Percentiles rank a stretch among this genome's conserved stretches.
Evolutionary conservation across 2,888 invertebrate genomes (phyloP).

Genomic region (Drosophila paranaensis): DNA sequence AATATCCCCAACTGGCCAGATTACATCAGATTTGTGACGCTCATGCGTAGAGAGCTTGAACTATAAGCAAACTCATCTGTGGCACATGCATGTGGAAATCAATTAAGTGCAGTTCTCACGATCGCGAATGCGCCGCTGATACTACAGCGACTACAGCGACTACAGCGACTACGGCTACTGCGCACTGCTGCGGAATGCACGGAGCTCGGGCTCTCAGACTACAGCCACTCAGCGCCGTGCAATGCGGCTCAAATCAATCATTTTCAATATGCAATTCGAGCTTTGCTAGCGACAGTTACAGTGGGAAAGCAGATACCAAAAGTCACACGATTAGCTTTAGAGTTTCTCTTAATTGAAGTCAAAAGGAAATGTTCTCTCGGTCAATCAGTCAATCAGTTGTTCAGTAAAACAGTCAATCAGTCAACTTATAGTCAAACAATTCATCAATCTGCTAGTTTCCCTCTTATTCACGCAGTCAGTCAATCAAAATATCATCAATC

Average conservation of each 20-base stretch:
- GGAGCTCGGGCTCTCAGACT: slow-evolving; percentile 20
- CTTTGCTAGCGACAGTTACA: not conserved
- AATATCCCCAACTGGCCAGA: slow-evolving; percentile 20
- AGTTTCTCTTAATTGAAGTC: not conserved
- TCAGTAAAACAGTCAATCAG: not conserved
- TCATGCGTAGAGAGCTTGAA: slow-evolving; percentile 63
- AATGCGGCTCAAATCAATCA: slow-evolving; percentile 4
- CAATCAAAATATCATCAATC: not conserved
- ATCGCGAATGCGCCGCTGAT: slow-evolving; percentile 62
- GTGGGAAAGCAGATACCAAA: not conserved
- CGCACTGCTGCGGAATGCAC: not conserved
- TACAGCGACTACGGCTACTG: slow-evolving; percentile 10
- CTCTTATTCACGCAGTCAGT: too few relatives aligned
- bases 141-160: slow-evolving; percentile 4
- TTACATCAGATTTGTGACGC: slow-evolving; percentile 61
- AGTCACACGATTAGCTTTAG: not conserved
- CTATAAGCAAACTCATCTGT: slow-evolving; percentile 69
- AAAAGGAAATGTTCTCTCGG: too few relatives aligned
- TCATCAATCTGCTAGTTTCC: not conserved
- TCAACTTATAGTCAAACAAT: not conserved
- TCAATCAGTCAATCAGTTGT: not conserved
- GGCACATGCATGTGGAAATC: slow-evolving; percentile 83
- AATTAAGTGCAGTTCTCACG: slow-evolving; percentile 84
- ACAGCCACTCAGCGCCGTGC: too few relatives aligned
- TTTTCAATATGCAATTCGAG: not conserved